Conservation (phyloP, 2,113 vertebrate species). For the Carollia perspicillata region DNA sequence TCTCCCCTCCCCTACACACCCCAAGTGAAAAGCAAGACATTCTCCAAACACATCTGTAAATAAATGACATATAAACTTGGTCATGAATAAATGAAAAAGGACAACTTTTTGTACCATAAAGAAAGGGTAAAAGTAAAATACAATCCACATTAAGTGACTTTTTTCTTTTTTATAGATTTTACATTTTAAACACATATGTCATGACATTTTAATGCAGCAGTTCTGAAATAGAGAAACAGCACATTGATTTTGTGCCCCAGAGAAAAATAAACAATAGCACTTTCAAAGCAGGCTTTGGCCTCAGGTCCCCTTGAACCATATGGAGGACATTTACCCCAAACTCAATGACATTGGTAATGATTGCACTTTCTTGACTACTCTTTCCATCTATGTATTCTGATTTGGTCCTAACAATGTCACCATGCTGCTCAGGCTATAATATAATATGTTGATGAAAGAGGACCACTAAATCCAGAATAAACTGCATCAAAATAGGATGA, state of each 20-base stretch:
- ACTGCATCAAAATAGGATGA: background rate
- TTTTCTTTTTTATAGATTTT: slow-evolving; percentile 74
- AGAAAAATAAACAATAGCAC: slow-evolving; percentile 79
- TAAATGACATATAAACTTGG: slow-evolving; percentile 51
- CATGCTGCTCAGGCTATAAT: background rate
- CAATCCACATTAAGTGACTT: slow-evolving; percentile 62
- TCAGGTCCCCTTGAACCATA: slow-evolving; percentile 34
- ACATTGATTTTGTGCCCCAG: slow-evolving; percentile 77
- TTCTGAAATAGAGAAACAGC: slow-evolving; percentile 65
- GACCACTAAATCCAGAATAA: background rate
- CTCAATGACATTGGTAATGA: slow-evolving; percentile 34
- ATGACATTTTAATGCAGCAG: slow-evolving; percentile 77
- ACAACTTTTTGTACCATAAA: slow-evolving; percentile 59
- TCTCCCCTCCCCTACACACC: too few relatives aligned
- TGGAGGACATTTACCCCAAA: slow-evolving; percentile 57
- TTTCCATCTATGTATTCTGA: slow-evolving; percentile 1
- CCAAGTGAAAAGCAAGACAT: background rate
- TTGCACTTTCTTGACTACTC: background rate
- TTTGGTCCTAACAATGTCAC: background rate
- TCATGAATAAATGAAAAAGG: slow-evolving; percentile 61
- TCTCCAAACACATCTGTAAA: slow-evolving; percentile 13
- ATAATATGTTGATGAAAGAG: background rate
- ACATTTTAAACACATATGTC: slow-evolving; percentile 79
- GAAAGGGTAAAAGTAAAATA: slow-evolving; percentile 68
- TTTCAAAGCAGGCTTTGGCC: slow-evolving; percentile 61